Conservation (phyloP, 2,797 vertebrate genomes). For the Allobates femoralis region DNA sequence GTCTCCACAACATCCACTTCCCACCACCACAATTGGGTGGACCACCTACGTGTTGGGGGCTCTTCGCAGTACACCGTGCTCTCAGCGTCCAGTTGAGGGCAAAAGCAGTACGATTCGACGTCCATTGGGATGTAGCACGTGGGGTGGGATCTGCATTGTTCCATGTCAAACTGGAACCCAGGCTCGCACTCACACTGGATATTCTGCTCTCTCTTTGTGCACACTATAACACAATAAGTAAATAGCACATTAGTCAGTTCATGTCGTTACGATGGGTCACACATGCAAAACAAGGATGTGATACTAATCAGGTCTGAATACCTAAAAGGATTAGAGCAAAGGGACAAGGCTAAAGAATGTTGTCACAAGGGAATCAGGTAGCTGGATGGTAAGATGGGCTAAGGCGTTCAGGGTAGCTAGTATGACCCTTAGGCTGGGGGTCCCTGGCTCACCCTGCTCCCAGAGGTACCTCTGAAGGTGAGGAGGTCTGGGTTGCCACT, state of each 20-base stretch:
- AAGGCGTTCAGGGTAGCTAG: no score
- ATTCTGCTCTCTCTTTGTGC: neutral
- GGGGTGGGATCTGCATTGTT: neutral
- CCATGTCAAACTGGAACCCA: slow-evolving; percentile 28
- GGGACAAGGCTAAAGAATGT: no score
- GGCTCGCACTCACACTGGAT: slow-evolving; percentile 35
- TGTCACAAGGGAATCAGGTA: no score
- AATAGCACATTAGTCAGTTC: neutral
- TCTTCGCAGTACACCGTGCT: slow-evolving; percentile 12
- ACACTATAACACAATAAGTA: slow-evolving; percentile 12
- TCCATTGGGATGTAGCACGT: neutral
- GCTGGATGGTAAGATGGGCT: no score
- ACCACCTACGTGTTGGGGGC: slow-evolving; percentile 21
- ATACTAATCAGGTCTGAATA: no score
- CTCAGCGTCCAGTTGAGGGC: slow-evolving; percentile 9
- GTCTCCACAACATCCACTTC: no score
- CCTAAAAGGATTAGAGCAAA: no score
- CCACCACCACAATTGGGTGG: no score
- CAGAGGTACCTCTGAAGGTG: no score
- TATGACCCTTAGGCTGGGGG: no score
- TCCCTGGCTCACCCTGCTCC: no score
- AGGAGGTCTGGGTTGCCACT: no score
- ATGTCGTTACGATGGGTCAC: neutral
- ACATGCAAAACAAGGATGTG: neutral
- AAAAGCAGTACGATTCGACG: neutral